Evolutionary conservation across 2,113 vertebrate species (phyloP), one percentile per base, ranked within the genome.

Genomic region (Gasterosteus aculeatus): DNA sequence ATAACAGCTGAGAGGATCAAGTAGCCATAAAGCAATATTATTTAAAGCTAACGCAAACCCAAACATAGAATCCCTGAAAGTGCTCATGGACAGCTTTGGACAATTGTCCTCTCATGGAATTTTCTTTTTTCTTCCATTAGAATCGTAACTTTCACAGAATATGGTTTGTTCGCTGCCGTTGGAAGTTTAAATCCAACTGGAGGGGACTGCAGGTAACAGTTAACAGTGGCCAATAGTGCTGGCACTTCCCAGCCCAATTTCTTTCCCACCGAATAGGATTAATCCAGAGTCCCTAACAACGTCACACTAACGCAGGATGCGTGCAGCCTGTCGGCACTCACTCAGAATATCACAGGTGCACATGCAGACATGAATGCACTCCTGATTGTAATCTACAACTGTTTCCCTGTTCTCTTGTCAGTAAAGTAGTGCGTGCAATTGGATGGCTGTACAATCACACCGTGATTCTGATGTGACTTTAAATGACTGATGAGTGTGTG

Each of bases 341-440:
- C 6, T 72, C 46, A 47, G 53, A 22, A 33, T 0, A 16, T 38
- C 19, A 69, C 39, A 68, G n/a, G 64, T 18, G 12, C n/a, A 66
- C 10, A 14, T 19, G 14, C 63, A 59, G 49, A 46, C 26, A 58
- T 4, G 7, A 46, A 38, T 6, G 6, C 42, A 16, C 38, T 7
- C 12, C 22, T 53, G 18, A 46, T 18, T 18, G 26, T 10, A 26
- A 7, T 47, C 60, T 49, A 65, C 38, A 58, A 72, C 57, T 70
- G 14, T 71, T 74, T 73, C 22, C 38, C 16, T 63, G 22, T 33
- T 18, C 15, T 19, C 10, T 78, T 64, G 41, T 72, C 58, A 59
- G 8, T 53, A 22, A 62, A 66, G 26, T 8, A 11, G 0, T 49
- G 7, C 18, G 39, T 71, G 16, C 6, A 35, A 22, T 54, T 22